Evolutionary conservation across 2,113 vertebrate genomes (phyloP).

Genomic region (Xenopus laevis): DNA sequence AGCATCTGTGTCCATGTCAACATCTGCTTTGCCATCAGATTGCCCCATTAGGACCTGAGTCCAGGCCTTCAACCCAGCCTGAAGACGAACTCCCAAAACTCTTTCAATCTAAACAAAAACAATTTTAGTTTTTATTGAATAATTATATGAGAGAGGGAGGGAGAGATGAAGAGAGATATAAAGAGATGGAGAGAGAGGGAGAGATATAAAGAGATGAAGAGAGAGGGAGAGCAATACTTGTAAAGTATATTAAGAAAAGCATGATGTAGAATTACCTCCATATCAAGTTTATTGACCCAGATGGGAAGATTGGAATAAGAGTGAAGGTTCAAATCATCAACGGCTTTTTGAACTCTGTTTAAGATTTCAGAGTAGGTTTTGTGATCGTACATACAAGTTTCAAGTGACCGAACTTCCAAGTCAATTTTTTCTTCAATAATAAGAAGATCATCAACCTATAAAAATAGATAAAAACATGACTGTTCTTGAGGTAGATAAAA

Average conservation of each 20-base stretch:
- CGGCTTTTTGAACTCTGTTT: conserved; percentile 93
- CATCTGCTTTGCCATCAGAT: conserved; percentile 92
- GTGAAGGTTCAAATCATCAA: conserved; percentile 95
- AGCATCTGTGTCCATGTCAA: conserved; percentile 97
- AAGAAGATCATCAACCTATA: conserved; percentile 91
- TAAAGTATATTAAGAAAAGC: no score
- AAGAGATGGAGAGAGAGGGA: no score
- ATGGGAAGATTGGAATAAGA: conserved; percentile 97
- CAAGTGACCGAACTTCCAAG: conserved; percentile 91
- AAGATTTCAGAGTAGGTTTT: conserved; percentile 94
- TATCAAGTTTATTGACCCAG: conserved; percentile 97
- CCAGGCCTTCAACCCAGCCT: conserved; percentile 93
- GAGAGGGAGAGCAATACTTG: no score
- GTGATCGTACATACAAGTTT: conserved; percentile 93
- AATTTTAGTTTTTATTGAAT: no score
- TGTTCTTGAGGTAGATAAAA: background rate
- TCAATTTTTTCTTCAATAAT: conserved; percentile 98
- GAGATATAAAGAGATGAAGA: no score
- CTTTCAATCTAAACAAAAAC: conserved; percentile 81
- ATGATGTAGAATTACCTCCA: conserved; percentile 77
- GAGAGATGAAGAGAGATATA: no score
- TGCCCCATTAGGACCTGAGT: conserved; percentile 94
- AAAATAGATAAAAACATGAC: background rate
- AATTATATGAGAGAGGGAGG: no score
- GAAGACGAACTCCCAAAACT: conserved; percentile 90